Evolutionary conservation across 2,113 vertebrate genomes (phyloP).

Genomic region (Brachypteracias leptosomus): DNA sequence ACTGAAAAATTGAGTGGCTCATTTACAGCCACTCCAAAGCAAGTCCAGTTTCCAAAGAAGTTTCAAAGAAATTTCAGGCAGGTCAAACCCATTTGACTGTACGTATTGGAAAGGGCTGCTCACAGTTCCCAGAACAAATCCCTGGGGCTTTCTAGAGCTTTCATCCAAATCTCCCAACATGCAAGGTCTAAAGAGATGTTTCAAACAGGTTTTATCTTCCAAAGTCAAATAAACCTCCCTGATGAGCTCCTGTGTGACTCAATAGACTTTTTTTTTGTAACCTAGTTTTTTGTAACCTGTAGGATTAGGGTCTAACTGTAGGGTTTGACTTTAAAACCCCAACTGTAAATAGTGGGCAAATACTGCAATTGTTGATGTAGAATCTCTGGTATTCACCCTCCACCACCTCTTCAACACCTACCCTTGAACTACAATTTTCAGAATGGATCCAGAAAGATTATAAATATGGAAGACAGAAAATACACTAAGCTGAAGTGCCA

Average conservation of each 20-base stretch:
- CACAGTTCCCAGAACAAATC: neutral
- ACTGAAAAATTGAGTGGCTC: neutral
- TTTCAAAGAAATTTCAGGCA: neutral
- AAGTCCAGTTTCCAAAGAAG: neutral
- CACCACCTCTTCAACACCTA: neutral
- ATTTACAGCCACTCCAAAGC: too few species aligned
- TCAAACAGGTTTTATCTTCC: conserved; percentile 80
- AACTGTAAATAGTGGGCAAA: neutral
- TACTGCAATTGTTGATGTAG: neutral
- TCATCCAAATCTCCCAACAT: conserved; percentile 76
- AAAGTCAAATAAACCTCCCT: conserved; percentile 69
- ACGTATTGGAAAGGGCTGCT: neutral
- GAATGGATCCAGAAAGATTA: neutral
- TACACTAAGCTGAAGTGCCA: neutral
- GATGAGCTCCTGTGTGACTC: neutral
- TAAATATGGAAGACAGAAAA: neutral
- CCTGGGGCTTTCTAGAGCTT: neutral
- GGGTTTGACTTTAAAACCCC: neutral
- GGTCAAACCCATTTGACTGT: neutral
- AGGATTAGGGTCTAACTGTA: neutral
- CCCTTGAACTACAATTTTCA: neutral
- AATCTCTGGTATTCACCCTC: neutral
- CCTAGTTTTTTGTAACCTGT: neutral
- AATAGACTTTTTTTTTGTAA: conserved; percentile 68
- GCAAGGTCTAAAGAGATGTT: conserved; percentile 82